These are phyloP conservation scores for Austrolebias charrua DNA, from an alignment of 2,797 vertebrate species.

Conservation along the genomic window DNA sequence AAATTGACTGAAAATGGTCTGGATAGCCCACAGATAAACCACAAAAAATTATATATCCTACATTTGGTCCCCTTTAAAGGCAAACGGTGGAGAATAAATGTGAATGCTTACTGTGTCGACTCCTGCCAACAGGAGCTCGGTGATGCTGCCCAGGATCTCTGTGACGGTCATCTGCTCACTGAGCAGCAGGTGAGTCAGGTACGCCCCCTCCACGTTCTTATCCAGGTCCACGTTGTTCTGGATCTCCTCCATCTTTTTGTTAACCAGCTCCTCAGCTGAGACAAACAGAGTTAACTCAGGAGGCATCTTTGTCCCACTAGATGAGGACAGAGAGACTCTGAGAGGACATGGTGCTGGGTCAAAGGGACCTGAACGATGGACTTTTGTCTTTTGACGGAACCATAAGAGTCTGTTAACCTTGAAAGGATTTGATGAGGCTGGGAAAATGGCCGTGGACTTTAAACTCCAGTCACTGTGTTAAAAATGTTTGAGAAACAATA, in stretches of 20 bases:
- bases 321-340: background rate
- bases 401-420: conserved; percentile 6
- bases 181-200: conserved; percentile 82
- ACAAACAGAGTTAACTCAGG: background rate
- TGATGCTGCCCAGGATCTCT: conserved; percentile 81
- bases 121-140: conserved; percentile 81
- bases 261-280: conserved; percentile 73
- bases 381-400: conserved; percentile 24
- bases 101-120: conserved; percentile 80
- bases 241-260: conserved; percentile 75
- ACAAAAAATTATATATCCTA: too few species aligned
- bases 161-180: conserved; percentile 76
- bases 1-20: too few species aligned
- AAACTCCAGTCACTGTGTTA: conserved; percentile 11
- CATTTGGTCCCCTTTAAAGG: too few species aligned
- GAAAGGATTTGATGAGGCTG: conserved; percentile 7
- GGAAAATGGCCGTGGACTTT: conserved; percentile 7
- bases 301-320: conserved; percentile 2
- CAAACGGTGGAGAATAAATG: background rate
- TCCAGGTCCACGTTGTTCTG: conserved; percentile 60
- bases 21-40: too few species aligned
- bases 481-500: background rate
- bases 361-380: conserved; percentile 2
- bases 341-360: background rate
- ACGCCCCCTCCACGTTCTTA: conserved; percentile 73